Base-by-base conservation (phyloP, 2,888 invertebrate species). In the Trissoscelio sp. region DNA sequence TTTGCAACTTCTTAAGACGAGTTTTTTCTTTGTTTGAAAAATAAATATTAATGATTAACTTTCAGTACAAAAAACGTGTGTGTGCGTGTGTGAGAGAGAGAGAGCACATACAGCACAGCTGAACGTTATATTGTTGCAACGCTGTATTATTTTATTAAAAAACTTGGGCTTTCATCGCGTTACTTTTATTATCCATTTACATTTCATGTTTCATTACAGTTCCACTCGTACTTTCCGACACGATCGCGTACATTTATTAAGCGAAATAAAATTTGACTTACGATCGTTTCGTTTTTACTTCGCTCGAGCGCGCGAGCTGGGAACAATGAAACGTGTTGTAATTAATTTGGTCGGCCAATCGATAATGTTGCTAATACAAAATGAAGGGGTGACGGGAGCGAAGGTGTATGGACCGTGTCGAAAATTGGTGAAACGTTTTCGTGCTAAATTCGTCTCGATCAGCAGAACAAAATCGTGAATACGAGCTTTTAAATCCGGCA, bases 381-480 rank as follows among this genome's bases (percentile, higher is more conserved):
- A 77, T 22, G 69, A 66, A 67, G 60, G 58, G 55, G 12, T 44
- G 11, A 34, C 24, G 16, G 48, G 20, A 46, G 18, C n/a, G 20
- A 12, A 18, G 37, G n/a, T 60, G 42, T 60, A 37, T 37, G 42
- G 44, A 24, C 28, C 48, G 42, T 51, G 62, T 66, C 31, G 74
- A 69, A 80, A 80, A 58, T 75, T 67, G 62, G 70, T 34, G 57
- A 57, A 80, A 58, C 62, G 64, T 53, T 80, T 69, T 74, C 48
- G 69, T 28, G 42, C 74, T 57, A 64, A 80, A 80, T 74, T 69
- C 69, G 74, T 69, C 74, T 70, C 69, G 74, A 80, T 80, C 79
- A 64, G 79, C 69, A 42, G 64, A 64, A 74, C 57, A 64, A 67
- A 70, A 69, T 69, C 51, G 74, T 67, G 60, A 69, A 79, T 69